Evolutionary conservation across 2,888 invertebrate genomes (phyloP), one percentile per base, ranked within the genome.

Genomic region (Leptodirus hochenwartii): DNA sequence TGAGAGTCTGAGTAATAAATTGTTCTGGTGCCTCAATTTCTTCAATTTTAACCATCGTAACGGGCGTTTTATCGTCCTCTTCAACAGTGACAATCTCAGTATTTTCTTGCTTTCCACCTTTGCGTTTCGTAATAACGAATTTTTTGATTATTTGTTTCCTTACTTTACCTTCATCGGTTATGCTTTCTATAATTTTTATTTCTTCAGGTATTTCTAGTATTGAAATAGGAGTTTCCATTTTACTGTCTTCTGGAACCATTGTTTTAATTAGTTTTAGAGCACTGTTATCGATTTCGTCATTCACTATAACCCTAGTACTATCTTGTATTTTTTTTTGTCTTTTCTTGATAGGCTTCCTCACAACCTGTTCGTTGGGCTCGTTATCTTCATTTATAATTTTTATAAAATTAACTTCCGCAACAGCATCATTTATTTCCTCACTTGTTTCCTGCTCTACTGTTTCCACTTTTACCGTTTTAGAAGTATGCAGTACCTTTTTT

Each of bases 51-150:
- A 8, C 5, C 5, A 45, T 44, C 5, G 39, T 41, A 4, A 53
- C 50, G n/a, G 49, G 45, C 4, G 44, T 47, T 17, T 51, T 46
- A 13, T 45, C 43, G 33, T 49, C 54, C 36, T 51, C 45, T 37
- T 49, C 49, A 20, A 54, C 43, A 5, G 57, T 58, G 22, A 47
- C 42, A 17, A 59, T 56, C 47, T 55, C 53, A 1, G 54, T 58
- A 5, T 54, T 46, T 44, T 44, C 41, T 22, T 51, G 22, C 40
- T 42, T 35, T 11, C 45, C 34, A 34, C 47, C 46, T 29, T 36
- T 39, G 8, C 46, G 39, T 16, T 30, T 32, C 27, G 37, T 43
- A 3, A 37, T 33, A 5, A 33, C 30, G 6, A 44, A 43, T 24
- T 42, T 46, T 10, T 35, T 37, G 4, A 30, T 42, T 11, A 42